Percentiles rank a stretch among this genome's conserved stretches.
Evolutionary conservation across 2,797 vertebrate genomes (phyloP).

Genomic region (Hoplostethus atlanticus): DNA sequence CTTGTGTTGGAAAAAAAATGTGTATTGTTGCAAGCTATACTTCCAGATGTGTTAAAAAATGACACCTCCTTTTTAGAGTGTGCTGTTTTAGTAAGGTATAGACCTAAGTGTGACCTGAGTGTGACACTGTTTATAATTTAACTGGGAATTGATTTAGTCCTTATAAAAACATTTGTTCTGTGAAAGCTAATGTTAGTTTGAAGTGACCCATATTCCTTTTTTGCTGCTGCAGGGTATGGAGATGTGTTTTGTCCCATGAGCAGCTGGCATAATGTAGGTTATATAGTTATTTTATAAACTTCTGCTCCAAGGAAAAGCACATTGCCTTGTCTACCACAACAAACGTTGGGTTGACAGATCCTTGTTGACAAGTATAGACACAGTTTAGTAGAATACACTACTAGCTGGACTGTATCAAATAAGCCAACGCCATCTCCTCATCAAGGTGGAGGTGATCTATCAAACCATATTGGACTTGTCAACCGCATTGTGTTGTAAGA

Average conservation of each 20-base stretch:
- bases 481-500: no score
- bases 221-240: slow-evolving; percentile 6
- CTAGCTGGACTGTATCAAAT: slow-evolving; percentile 8
- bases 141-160: not conserved
- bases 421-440: not conserved
- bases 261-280: not conserved
- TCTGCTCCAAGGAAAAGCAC: not conserved
- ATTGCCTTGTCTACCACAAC: not conserved
- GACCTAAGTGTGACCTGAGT: not conserved
- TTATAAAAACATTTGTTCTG: slow-evolving; percentile 5
- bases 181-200: slow-evolving; percentile 19
- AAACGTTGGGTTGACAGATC: no score
- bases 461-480: not conserved
- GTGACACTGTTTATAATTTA: not conserved
- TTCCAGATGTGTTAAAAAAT: no score
- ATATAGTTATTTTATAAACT: not conserved
- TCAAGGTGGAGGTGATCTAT: slow-evolving; percentile 18
- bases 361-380: no score
- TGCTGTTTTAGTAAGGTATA: not conserved
- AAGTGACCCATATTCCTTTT: slow-evolving; percentile 39
- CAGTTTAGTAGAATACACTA: not conserved
- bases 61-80: not conserved
- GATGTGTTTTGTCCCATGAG: not conserved
- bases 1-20: no score
- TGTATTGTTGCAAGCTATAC: no score